Percentiles rank a stretch among this genome's conserved stretches.
phyloP scores from a whole-genome alignment of 2,888 invertebrate species.

The Tetragonula carbonaria region DNA sequence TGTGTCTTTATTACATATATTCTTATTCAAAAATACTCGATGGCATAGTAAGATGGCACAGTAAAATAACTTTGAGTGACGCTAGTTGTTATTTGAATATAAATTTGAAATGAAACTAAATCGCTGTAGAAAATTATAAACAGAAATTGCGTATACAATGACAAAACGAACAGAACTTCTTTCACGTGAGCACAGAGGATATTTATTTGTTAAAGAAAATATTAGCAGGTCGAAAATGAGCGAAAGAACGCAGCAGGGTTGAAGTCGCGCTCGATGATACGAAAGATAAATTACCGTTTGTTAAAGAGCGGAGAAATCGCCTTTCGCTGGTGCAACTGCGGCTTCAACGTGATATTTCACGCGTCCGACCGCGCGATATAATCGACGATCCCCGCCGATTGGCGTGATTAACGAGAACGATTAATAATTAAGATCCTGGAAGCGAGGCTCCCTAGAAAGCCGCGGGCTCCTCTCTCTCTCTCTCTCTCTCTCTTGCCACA shows the following conservation, averaged over 20 bases:
- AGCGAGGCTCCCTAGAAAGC: conserved; percentile 64
- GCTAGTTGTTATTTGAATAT: too few species aligned
- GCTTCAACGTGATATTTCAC: conserved; percentile 45
- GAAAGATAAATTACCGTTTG: conserved; percentile 17
- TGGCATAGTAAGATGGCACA: too few species aligned
- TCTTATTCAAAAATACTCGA: too few species aligned
- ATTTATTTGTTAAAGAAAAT: too few species aligned
- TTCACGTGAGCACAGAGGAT: too few species aligned
- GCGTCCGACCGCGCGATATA: conserved; percentile 39
- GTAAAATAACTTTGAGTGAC: too few species aligned
- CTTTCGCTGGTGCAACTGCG: conserved; percentile 8
- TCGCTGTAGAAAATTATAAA: too few species aligned
- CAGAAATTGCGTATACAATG: too few species aligned
- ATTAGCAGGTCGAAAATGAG: too few species aligned
- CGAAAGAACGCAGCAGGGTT: not conserved
- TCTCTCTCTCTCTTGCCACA: conserved; percentile 62
- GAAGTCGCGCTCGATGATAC: not conserved
- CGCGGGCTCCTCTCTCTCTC: conserved; percentile 67
- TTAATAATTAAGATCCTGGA: conserved; percentile 80
- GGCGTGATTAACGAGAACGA: conserved; percentile 74
- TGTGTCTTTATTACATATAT: too few species aligned
- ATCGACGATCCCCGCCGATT: conserved; percentile 62
- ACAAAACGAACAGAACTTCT: too few species aligned
- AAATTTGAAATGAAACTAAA: too few species aligned
- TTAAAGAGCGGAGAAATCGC: conserved; percentile 4